Base-by-base conservation (phyloP, 1,140 invertebrate genomes). In the Papilio aristodemus region DNA sequence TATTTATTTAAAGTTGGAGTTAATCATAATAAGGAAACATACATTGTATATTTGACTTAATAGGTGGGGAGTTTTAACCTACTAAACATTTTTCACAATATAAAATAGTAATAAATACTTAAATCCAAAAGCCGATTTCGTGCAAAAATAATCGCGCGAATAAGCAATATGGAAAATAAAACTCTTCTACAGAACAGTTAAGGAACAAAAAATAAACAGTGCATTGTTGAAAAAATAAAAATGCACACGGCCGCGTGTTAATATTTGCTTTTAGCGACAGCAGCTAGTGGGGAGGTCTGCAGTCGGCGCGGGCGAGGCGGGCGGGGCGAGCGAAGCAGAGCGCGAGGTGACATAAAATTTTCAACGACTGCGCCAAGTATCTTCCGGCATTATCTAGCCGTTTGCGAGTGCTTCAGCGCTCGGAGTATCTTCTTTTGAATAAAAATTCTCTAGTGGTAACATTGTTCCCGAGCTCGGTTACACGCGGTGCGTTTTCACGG, bases 401-500 rank as follows among this genome's bases (percentile, higher is more conserved):
- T 87, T 87, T 87, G 84, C 83, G 77, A 90, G 85, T 84, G 80
- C 83, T 83, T 80, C 72, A 77, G 70, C 75, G 80, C 83, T 80
- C 83, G 81, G 86, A 84, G 81, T 87, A 88, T 87, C 85, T 87
- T 86, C 85, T 87, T 85, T 86, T 84, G 83, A 89, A 86, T 86
- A 84, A 85, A 83, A 87, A 79, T 85, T 82, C 77, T 76, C 71
- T 70, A 74, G 76, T 66, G 72, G 71, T 73, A 74, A 76, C 72
- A 76, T 74, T 78, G 71, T 75, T 74, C 72, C 69, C 67, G 67
- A 68, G 59, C 36, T 36, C 39, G 11, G 17, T 64, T 41, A 25
- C 62, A 43, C 39, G 38, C 63, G 27, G 63, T 46, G 19, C 63
- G 41, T 36, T 66, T 66, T 66, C 25, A 66, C 41, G 41, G 32